Conservation (phyloP, 2,113 vertebrate species). For the Falcunculus frontatus region DNA sequence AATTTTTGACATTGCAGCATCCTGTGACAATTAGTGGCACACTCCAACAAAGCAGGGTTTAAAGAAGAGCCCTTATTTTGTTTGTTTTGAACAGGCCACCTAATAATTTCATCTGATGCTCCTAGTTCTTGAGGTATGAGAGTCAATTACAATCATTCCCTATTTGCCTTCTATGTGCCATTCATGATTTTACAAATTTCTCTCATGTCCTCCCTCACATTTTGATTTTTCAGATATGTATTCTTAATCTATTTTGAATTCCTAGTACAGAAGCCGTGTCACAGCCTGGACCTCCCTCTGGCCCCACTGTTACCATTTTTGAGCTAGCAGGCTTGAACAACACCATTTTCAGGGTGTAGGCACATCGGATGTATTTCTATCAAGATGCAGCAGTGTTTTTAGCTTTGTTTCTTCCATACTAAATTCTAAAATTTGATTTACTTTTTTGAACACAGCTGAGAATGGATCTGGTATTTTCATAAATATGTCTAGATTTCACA, state of each 20-base stretch:
- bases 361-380: not conserved
- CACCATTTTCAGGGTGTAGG: not conserved
- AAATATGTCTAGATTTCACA: not conserved
- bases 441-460: not conserved
- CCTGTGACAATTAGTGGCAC: slow-evolving; percentile 50
- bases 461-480: not conserved
- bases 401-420: not conserved
- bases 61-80: slow-evolving; percentile 47
- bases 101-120: slow-evolving; percentile 40
- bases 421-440: not conserved
- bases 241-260: not conserved
- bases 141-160: slow-evolving; percentile 53
- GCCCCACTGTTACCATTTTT: not conserved
- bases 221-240: not conserved
- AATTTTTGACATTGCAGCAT: slow-evolving; percentile 53
- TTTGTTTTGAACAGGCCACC: slow-evolving; percentile 48
- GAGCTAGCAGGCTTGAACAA: not conserved
- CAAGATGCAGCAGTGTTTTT: not conserved
- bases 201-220: not conserved
- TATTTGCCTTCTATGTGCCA: not conserved
- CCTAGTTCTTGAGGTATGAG: not conserved
- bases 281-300: not conserved
- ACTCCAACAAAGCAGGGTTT: slow-evolving; percentile 15
- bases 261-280: not conserved
- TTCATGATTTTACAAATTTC: slow-evolving; percentile 7